Percentiles rank a stretch among this genome's conserved stretches.
These are phyloP conservation scores for Remorina albescens DNA, from an alignment of 2,797 vertebrate genomes.

Conservation along the genomic window DNA sequence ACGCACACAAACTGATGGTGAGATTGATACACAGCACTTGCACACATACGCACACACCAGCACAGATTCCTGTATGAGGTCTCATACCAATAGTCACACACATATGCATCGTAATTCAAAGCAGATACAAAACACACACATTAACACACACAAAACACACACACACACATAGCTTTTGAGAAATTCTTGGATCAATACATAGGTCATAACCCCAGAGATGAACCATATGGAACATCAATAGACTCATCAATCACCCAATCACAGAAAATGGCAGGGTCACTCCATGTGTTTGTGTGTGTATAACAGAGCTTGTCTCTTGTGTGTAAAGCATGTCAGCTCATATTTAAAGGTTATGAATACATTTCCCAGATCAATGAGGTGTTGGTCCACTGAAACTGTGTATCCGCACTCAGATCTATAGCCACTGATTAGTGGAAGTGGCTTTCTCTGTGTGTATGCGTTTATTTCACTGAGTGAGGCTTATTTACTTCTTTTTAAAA, in stretches of 20 bases:
- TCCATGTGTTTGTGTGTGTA: constrained; percentile 13
- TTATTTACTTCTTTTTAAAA: constrained; percentile 58
- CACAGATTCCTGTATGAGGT: neutral
- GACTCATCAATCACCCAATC: constrained; percentile 75
- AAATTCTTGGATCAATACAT: constrained; percentile 53
- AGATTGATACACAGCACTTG: constrained; percentile 31
- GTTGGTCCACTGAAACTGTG: constrained; percentile 16
- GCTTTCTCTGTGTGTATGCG: neutral
- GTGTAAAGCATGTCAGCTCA: constrained; percentile 39
- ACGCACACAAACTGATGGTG: constrained; percentile 36
- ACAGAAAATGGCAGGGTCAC: constrained; percentile 64
- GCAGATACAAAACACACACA: constrained; percentile 5
- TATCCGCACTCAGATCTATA: constrained; percentile 19
- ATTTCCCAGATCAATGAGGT: constrained; percentile 35
- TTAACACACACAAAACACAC: neutral
- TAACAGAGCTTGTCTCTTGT: constrained; percentile 9
- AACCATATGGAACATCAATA: constrained; percentile 75
- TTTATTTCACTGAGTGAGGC: neutral
- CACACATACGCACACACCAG: constrained; percentile 19
- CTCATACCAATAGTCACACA: neutral
- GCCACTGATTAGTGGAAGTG: constrained; percentile 36
- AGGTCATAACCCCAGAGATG: constrained; percentile 64
- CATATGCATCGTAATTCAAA: constrained; percentile 30
- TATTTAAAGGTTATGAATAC: constrained; percentile 58
- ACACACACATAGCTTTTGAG: constrained; percentile 18